Conservation (phyloP, 2,888 invertebrate genomes). For the Ophion obscuratus region DNA sequence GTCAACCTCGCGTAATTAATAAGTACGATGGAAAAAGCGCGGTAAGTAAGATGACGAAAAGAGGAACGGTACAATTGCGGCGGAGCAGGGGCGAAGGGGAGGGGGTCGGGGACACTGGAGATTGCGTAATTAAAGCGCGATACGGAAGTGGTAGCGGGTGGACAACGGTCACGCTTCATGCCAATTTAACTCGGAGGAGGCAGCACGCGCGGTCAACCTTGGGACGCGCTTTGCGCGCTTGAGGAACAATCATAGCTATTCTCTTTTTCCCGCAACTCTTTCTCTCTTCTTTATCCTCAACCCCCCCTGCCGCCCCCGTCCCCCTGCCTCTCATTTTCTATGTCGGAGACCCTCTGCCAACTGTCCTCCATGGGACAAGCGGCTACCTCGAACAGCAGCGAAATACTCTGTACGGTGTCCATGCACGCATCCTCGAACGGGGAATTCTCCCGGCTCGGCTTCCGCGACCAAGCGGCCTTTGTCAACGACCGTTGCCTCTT, state of each 20-base stretch:
- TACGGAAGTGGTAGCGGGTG: slow-evolving; percentile 74
- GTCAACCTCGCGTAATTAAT: slow-evolving; percentile 71
- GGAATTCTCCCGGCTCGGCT: slow-evolving; percentile 48
- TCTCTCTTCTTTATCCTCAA: slow-evolving; percentile 8
- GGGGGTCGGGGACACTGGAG: slow-evolving; percentile 16
- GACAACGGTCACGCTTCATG: slow-evolving; percentile 82
- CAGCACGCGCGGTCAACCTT: slow-evolving; percentile 66
- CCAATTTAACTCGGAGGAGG: slow-evolving; percentile 78
- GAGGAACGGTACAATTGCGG: slow-evolving; percentile 74
- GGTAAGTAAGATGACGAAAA: slow-evolving; percentile 63
- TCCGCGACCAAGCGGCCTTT: slow-evolving; percentile 59
- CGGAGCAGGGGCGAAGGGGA: slow-evolving; percentile 42
- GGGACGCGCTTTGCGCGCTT: slow-evolving; percentile 62
- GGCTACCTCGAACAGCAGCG: slow-evolving; percentile 10
- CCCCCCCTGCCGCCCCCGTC: slow-evolving; percentile 7
- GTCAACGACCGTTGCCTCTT: slow-evolving; percentile 51
- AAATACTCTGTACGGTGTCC: slow-evolving; percentile 37
- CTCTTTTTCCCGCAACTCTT: slow-evolving; percentile 14
- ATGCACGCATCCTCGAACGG: slow-evolving; percentile 59
- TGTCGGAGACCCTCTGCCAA: slow-evolving; percentile 6
- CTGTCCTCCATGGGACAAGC: slow-evolving; percentile 5
- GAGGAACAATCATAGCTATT: slow-evolving; percentile 47
- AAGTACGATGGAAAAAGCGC: slow-evolving; percentile 59
- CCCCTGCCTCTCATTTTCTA: not conserved
- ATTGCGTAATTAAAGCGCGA: slow-evolving; percentile 79